Evolutionary conservation across 2,113 vertebrate genomes (phyloP).

Genomic region (Onychostoma macrolepis): DNA sequence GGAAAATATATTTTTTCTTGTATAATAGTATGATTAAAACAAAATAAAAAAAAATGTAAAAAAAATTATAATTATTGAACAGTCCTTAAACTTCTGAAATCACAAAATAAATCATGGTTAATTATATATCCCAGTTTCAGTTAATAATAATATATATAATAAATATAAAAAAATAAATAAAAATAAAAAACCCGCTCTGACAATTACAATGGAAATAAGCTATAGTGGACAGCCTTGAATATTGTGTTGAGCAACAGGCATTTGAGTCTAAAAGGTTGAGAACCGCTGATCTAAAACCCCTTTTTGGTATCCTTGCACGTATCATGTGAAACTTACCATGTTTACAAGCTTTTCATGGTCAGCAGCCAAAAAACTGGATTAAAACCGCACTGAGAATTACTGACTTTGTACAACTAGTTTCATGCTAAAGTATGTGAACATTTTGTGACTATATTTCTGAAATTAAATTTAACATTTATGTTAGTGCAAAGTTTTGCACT

Average conservation of each 20-base stretch:
- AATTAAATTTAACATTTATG: neutral
- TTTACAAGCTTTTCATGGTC: neutral
- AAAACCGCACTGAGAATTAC: neutral
- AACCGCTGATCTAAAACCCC: neutral
- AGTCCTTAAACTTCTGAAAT: no score
- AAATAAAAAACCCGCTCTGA: neutral
- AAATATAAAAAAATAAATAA: no score
- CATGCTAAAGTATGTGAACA: neutral
- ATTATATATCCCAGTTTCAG: neutral
- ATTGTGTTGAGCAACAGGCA: neutral
- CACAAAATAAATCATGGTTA: neutral
- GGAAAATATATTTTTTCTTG: no score
- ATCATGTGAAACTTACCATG: neutral
- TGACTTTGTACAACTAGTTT: neutral
- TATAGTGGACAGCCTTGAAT: no score
- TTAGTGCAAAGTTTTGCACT: neutral
- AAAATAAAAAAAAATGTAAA: no score
- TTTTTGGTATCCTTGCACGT: neutral
- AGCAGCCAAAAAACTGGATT: neutral
- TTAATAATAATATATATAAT: neutral
- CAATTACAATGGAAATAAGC: neutral
- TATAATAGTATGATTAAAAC: neutral
- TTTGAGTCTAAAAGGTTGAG: neutral
- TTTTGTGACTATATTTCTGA: neutral
- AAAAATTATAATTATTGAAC: no score